A percentile compares a stretch with the other conserved stretches of the same genome.
These are phyloP conservation scores for Puffinus mauretanicus DNA, from an alignment of 2,113 vertebrate species.

Conservation along the genomic window DNA sequence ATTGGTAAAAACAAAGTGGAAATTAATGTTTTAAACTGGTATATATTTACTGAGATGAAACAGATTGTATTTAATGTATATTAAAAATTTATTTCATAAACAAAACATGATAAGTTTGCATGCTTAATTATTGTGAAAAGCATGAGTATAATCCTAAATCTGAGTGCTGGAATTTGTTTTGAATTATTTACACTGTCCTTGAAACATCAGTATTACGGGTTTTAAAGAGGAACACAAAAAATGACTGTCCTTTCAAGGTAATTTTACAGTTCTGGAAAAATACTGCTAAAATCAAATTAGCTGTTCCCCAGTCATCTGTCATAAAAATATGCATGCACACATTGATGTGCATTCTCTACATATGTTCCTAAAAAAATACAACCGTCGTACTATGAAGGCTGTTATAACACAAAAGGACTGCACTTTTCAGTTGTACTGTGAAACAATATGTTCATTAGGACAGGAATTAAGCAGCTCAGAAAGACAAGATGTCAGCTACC, in stretches of 20 bases:
- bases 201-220: neutral
- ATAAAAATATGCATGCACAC: neutral
- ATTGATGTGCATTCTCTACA: neutral
- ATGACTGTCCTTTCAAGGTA: neutral
- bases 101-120: conserved; percentile 14
- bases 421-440: neutral
- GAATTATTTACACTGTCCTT: conserved; percentile 56
- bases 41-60: conserved; percentile 31
- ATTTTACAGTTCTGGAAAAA: neutral
- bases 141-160: neutral
- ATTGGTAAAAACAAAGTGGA: conserved; percentile 15
- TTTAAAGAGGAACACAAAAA: neutral
- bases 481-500: neutral
- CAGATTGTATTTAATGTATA: conserved; percentile 40
- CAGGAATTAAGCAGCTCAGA: neutral
- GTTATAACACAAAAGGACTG: neutral
- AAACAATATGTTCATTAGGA: neutral
- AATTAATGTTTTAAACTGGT: conserved; percentile 41
- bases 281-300: neutral
- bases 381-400: neutral
- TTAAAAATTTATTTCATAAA: conserved; percentile 54
- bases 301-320: neutral
- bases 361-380: neutral
- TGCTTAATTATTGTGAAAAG: conserved; percentile 38
- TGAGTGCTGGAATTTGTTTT: neutral